Conservation (phyloP, 2,888 invertebrate genomes). For the Adineta ricciae region DNA sequence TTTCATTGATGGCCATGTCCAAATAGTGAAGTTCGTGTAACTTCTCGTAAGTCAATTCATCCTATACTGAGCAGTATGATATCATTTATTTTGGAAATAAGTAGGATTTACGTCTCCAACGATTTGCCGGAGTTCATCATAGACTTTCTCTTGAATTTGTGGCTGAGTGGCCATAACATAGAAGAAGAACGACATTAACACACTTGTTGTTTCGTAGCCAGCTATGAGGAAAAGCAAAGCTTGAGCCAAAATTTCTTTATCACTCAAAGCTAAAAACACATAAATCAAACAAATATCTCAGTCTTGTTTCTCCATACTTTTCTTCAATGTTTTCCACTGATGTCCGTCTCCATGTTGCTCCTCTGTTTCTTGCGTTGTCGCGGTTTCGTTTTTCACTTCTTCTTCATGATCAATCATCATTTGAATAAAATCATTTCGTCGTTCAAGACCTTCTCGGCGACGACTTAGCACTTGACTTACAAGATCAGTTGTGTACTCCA, state of each 20-base stretch:
- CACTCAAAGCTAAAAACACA: constrained; percentile 2
- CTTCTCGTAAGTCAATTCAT: constrained; percentile 24
- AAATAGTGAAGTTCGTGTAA: constrained; percentile 22
- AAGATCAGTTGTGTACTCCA: not conserved
- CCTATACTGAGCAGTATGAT: not conserved
- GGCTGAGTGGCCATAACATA: constrained; percentile 29
- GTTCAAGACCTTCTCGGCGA: constrained; percentile 22
- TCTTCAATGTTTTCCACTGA: not conserved
- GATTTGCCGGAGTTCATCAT: constrained; percentile 25
- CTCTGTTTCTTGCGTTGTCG: not conserved
- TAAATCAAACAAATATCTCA: no score
- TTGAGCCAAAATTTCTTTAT: constrained; percentile 30
- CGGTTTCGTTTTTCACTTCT: constrained; percentile 21
- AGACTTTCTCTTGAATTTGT: constrained; percentile 14
- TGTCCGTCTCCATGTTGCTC: not conserved
- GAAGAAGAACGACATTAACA: constrained; percentile 16
- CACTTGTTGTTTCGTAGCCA: constrained; percentile 31
- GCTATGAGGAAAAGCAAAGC: constrained; percentile 26
- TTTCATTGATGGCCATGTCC: constrained; percentile 27
- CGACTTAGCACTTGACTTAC: not conserved
- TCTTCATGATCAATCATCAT: constrained; percentile 36
- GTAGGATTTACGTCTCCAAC: not conserved
- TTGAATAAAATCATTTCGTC: constrained; percentile 37
- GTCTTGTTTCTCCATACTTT: no score
- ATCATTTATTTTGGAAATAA: not conserved